Base-by-base conservation (phyloP, 2,888 invertebrate genomes). In the Maniola hyperantus region DNA sequence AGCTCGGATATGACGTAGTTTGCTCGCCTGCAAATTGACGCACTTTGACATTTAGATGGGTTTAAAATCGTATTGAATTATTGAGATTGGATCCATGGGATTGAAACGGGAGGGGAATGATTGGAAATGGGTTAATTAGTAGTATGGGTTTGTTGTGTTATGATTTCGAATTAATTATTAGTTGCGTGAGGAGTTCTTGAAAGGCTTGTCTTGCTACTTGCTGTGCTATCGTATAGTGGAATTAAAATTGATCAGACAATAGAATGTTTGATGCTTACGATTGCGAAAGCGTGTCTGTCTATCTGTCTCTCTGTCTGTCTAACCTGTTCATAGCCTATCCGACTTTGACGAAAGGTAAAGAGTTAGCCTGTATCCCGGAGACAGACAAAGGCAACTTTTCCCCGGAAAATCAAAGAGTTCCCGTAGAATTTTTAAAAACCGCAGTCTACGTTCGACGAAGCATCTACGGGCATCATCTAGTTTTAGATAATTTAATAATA, bases 31-130 rank as follows among this genome's bases (percentile, higher is more conserved):
- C 74, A 80, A 81, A 81, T 83, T 79, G 67, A 72, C 78, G 80
- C 79, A 82, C 79, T 79, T 74, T 79, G 80, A 83, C 82, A 83
- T 83, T 82, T 81, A 60, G 62, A 69, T 54, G 59, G 60, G 60
- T 66, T 71, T 71, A 59, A 64, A 65, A 68, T 66, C 62, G 64
- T 66, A 57, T 68, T 48, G 50, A 66, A 64, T 64, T 68, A 66
- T 66, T 51, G 65, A 36, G 26, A 53, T 44, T 53, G 51, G 39
- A 53, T 62, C 13, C 11, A 20, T 50, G 1, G 18, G 60, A 7
- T 26, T 50, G 50, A 50, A 60, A 13, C 18, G 8, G 13, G 33
- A 5, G 33, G 34, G 44, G 34, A 33, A 44, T 11, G 5, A 26
- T 44, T 46, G 46, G n/a, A 13, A 42, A 57, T 18, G 18, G 18